phyloP scores from a whole-genome alignment of 2,113 vertebrate genomes.

The Sclerurus mexicanus region DNA sequence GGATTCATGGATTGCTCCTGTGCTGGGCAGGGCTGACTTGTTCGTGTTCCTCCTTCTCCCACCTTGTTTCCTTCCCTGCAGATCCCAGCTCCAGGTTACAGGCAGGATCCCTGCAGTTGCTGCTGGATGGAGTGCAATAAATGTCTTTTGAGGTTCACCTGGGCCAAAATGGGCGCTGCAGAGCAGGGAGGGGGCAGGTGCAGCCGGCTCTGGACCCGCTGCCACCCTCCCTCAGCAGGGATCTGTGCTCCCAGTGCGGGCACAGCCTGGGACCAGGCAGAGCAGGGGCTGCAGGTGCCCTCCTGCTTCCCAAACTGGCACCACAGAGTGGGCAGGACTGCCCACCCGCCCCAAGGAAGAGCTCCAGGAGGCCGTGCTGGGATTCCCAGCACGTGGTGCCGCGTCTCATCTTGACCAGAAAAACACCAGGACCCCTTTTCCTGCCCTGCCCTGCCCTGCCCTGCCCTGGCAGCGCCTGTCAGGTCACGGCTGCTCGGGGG shows the following conservation, averaged over 20 bases:
- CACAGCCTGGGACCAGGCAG: neutral
- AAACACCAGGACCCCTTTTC: neutral
- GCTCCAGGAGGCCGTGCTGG: neutral
- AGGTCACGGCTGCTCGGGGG: neutral
- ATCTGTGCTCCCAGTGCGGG: fast-evolving
- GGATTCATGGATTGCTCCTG: too few species aligned
- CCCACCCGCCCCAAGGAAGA: fast-evolving
- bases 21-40: neutral
- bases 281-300: neutral
- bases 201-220: fast-evolving
- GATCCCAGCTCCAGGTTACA: neutral
- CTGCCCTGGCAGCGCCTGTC: neutral
- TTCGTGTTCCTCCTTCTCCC: neutral
- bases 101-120: fast-evolving
- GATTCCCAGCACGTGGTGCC: neutral
- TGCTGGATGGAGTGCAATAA: neutral
- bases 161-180: fast-evolving
- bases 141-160: neutral
- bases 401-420: neutral
- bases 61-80: neutral
- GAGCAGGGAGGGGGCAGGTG: neutral
- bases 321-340: fast-evolving
- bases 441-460: too few species aligned
- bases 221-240: neutral
- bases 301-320: fast-evolving